Evolutionary conservation across 2,888 invertebrate genomes (phyloP).

Genomic region (Diarsia rubi): DNA sequence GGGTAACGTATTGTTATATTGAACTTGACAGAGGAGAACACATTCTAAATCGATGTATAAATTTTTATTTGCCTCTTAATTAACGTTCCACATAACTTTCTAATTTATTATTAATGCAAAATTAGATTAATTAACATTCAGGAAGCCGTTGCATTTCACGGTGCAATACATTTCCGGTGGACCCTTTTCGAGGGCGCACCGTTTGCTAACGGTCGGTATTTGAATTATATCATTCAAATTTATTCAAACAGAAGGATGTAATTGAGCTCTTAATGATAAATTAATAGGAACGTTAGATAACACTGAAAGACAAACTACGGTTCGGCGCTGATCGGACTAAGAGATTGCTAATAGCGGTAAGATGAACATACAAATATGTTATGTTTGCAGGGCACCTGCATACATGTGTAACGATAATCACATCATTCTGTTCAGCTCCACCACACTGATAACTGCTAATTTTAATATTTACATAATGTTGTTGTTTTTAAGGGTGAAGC

Average conservation of each 20-base stretch:
- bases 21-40: slow-evolving; percentile 7
- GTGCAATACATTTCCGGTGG: slow-evolving; percentile 81
- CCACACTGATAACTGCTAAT: neutral
- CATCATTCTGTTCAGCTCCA: slow-evolving; percentile 4
- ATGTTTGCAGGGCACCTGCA: slow-evolving; percentile 19
- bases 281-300: slow-evolving; percentile 60
- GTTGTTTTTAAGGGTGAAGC: neutral
- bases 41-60: neutral
- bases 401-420: slow-evolving; percentile 8
- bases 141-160: slow-evolving; percentile 80
- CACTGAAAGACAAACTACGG: slow-evolving; percentile 13
- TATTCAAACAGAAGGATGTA: slow-evolving; percentile 59
- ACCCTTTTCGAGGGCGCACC: slow-evolving; percentile 81
- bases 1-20: neutral
- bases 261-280: slow-evolving; percentile 67
- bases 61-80: slow-evolving; percentile 2
- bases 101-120: slow-evolving; percentile 51
- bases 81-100: slow-evolving; percentile 25
- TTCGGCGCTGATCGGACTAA: slow-evolving; percentile 16
- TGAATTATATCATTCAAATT: slow-evolving; percentile 57
- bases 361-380: slow-evolving; percentile 11
- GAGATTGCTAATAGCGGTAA: slow-evolving; percentile 20
- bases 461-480: slow-evolving; percentile 17
- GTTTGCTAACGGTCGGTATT: slow-evolving; percentile 80
- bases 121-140: slow-evolving; percentile 72